Conservation (phyloP, 2,113 vertebrate species). For the Struthio camelus region DNA sequence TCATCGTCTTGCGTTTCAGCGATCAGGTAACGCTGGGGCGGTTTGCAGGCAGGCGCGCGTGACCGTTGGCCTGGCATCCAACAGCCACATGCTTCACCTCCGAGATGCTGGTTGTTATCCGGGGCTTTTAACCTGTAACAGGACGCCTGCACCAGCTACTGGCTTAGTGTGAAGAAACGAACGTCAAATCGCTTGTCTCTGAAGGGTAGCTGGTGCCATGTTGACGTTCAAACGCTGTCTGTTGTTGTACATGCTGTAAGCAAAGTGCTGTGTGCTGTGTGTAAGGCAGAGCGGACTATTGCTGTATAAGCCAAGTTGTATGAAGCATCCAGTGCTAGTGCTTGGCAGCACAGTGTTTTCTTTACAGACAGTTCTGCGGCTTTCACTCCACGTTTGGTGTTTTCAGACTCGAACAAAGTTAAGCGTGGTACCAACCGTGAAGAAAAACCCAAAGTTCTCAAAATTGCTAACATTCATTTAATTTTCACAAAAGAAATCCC, state of each 20-base stretch:
- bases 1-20: neutral
- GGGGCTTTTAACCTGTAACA: accelerated
- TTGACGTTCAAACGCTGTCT: neutral
- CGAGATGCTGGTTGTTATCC: too few species aligned
- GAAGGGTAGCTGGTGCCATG: neutral
- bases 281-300: neutral
- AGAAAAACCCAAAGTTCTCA: neutral
- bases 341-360: neutral
- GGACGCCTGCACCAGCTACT: accelerated
- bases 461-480: neutral
- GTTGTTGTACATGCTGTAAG: neutral
- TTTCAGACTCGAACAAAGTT: neutral
- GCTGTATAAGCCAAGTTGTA: neutral
- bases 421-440: neutral
- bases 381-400: neutral
- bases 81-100: neutral
- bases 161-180: neutral
- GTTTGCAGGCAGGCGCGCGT: neutral
- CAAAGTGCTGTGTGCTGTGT: neutral
- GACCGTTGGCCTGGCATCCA: neutral
- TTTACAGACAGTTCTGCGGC: neutral
- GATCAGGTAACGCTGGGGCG: neutral
- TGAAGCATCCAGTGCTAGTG: neutral
- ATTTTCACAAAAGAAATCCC: neutral
- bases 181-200: neutral